Evolutionary conservation across 2,113 vertebrate species (phyloP).

Genomic region (Ptyas mucosa): DNA sequence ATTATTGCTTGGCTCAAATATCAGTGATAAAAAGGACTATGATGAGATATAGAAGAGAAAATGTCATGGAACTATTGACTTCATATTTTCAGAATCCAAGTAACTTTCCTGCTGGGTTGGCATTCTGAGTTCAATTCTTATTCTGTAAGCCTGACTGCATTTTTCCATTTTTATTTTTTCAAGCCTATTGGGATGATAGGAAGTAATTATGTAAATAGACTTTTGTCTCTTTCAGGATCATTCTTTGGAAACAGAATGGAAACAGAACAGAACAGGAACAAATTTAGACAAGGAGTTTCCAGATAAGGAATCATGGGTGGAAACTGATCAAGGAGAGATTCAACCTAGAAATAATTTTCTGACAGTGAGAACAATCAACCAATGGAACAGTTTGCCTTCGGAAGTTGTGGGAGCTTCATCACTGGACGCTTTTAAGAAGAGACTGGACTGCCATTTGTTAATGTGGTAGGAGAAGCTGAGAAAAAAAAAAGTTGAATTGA

Average conservation of each 20-base stretch:
- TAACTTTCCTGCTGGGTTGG: slow-evolving; percentile 26
- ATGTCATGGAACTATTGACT: slow-evolving; percentile 41
- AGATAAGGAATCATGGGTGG: too few relatives aligned
- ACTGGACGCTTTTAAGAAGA: too few relatives aligned
- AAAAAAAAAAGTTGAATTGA: background rate
- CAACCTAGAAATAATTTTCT: too few relatives aligned
- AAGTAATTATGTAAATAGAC: background rate
- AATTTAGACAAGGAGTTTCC: background rate
- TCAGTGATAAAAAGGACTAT: slow-evolving; percentile 42
- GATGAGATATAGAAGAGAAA: slow-evolving; percentile 35
- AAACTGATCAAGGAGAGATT: too few relatives aligned
- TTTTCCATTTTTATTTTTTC: background rate
- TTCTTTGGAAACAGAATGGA: background rate
- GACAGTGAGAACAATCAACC: too few relatives aligned
- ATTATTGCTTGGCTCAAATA: slow-evolving; percentile 24
- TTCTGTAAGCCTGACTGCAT: slow-evolving; percentile 3
- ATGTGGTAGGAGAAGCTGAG: background rate
- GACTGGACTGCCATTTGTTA: too few relatives aligned
- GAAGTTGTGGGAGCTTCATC: too few relatives aligned
- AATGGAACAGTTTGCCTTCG: too few relatives aligned
- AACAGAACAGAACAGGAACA: background rate
- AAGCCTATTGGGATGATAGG: background rate
- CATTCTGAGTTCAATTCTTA: background rate
- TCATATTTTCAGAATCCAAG: slow-evolving; percentile 9
- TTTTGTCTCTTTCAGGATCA: background rate